phyloP scores from a whole-genome alignment of 2,797 vertebrate genomes.

The Helostoma temminkii region DNA sequence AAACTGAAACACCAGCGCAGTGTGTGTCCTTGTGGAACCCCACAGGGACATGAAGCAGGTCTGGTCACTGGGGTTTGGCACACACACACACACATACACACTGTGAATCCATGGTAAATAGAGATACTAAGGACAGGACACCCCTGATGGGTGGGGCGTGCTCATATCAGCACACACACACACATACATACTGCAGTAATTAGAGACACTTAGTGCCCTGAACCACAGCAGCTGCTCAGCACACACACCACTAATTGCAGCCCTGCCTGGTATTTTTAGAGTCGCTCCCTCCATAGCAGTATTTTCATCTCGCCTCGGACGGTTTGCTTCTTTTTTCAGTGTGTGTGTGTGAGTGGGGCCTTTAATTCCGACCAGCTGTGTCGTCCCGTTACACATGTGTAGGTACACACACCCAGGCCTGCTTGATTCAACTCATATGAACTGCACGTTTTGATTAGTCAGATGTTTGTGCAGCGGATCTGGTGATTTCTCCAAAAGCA shows the following conservation, averaged over 20 bases:
- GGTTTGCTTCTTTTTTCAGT: constrained; percentile 40
- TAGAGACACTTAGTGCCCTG: constrained; percentile 82
- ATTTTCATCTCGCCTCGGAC: constrained; percentile 82
- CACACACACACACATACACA: background rate
- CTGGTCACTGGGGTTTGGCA: constrained; percentile 10
- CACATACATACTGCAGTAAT: constrained; percentile 75
- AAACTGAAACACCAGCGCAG: background rate
- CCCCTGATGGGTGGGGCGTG: constrained; percentile 48
- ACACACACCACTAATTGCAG: constrained; percentile 87
- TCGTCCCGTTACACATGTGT: constrained; percentile 58
- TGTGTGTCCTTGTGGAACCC: background rate
- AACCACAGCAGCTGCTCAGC: constrained; percentile 82
- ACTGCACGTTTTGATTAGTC: constrained; percentile 36
- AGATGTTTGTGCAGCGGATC: constrained; percentile 7
- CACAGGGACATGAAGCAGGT: constrained; percentile 33
- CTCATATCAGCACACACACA: constrained; percentile 47
- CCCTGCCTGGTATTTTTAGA: constrained; percentile 85
- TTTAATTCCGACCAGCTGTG: constrained; percentile 87
- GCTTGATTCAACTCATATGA: constrained; percentile 44
- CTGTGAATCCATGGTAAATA: constrained; percentile 34
- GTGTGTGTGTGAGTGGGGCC: constrained; percentile 74
- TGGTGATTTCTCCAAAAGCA: background rate
- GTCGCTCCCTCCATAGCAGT: constrained; percentile 75
- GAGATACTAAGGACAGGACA: constrained; percentile 50
- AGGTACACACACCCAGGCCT: constrained; percentile 49